These are phyloP conservation scores for Pyrochroa serraticornis DNA, from an alignment of 2,888 invertebrate genomes.

Conservation along the genomic window DNA sequence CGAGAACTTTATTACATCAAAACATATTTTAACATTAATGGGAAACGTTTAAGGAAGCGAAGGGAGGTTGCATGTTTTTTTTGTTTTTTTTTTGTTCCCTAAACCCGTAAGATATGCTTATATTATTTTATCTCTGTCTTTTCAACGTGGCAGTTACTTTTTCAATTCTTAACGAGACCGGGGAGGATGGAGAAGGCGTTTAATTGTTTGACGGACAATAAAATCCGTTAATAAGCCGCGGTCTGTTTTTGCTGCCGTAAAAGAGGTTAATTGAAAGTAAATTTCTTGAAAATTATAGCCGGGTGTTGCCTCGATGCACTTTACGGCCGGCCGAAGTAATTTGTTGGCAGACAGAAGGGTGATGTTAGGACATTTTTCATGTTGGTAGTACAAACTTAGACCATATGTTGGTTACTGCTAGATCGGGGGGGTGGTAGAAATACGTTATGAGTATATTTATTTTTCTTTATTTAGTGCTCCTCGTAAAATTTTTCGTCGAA, in stretches of 20 bases:
- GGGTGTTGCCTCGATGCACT: neutral
- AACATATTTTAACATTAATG: conserved; percentile 13
- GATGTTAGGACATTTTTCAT: too few species aligned
- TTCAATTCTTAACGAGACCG: neutral
- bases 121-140: neutral
- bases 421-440: too few species aligned
- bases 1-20: conserved; percentile 13
- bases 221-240: neutral
- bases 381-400: too few species aligned
- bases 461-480: too few species aligned
- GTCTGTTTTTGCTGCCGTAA: too few species aligned
- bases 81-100: neutral
- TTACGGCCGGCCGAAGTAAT: neutral
- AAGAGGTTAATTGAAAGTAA: neutral
- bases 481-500: too few species aligned
- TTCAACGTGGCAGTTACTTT: neutral
- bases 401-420: too few species aligned
- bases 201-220: conserved; percentile 6
- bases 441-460: too few species aligned
- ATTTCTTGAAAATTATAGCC: conserved; percentile 5
- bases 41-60: neutral
- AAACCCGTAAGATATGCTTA: neutral
- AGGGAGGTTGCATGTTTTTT: neutral
- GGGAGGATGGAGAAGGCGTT: neutral
- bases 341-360: too few species aligned